Conservation (phyloP, 2,113 vertebrate genomes). For the Petroica traversi region DNA sequence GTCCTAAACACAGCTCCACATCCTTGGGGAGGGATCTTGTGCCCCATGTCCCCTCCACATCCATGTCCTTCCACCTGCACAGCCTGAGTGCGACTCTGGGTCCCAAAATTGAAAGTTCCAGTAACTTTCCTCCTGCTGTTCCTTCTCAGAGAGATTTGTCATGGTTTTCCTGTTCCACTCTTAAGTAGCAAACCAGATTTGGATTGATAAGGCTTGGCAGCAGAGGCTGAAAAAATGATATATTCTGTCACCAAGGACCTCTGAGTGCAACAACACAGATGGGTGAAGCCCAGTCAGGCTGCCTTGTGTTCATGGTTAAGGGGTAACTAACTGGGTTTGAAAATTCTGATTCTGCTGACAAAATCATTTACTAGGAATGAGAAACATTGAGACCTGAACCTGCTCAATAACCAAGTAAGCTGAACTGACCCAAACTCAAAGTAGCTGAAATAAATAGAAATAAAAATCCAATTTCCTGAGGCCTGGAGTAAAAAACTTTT, state of each 20-base stretch:
- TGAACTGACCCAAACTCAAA: background rate
- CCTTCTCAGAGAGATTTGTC: background rate
- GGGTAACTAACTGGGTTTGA: background rate
- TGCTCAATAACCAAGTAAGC: background rate
- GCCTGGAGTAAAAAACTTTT: background rate
- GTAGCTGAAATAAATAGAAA: background rate
- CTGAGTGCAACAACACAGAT: background rate
- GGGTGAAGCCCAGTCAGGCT: background rate
- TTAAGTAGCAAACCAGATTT: background rate
- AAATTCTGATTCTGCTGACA: background rate
- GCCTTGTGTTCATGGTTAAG: background rate
- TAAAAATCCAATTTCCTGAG: background rate
- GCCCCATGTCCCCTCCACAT: fast-evolving
- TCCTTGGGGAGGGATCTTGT: background rate
- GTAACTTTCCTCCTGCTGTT: background rate
- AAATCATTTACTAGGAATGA: background rate
- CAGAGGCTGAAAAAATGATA: background rate
- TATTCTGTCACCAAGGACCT: background rate
- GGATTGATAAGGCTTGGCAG: background rate
- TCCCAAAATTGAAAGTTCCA: background rate
- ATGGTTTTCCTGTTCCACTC: background rate
- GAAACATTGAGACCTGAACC: background rate
- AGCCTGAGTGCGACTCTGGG: background rate
- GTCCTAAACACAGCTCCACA: background rate
- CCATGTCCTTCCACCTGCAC: background rate